Conservation (phyloP, 2,797 vertebrate species). For the Melanogrammus aeglefinus region DNA sequence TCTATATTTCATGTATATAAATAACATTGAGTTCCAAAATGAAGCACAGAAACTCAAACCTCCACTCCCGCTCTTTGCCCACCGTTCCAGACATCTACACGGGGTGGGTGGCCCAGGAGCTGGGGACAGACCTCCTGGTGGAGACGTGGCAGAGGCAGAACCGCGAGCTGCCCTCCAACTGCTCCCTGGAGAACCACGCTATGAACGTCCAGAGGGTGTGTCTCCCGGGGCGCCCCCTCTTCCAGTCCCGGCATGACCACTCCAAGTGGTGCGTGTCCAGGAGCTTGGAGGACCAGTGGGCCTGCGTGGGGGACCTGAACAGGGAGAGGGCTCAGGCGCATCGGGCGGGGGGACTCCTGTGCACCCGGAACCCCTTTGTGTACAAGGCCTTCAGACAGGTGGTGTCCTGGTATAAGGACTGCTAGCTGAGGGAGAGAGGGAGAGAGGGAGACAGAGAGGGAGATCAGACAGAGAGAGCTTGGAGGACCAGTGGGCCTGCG, state of each 20-base stretch:
- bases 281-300: constrained; percentile 68
- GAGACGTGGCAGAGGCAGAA: constrained; percentile 82
- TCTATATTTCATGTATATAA: no score
- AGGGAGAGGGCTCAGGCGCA: constrained; percentile 75
- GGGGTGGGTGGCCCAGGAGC: constrained; percentile 85
- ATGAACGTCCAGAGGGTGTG: constrained; percentile 80
- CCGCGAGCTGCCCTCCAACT: constrained; percentile 82
- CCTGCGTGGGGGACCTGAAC: constrained; percentile 90
- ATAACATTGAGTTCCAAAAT: no score
- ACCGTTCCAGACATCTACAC: constrained; percentile 82
- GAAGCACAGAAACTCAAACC: neutral
- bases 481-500: constrained; percentile 78
- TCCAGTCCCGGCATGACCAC: constrained; percentile 81
- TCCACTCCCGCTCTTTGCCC: neutral
- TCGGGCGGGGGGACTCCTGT: constrained; percentile 85
- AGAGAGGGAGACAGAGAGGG: neutral
- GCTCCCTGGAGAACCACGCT: constrained; percentile 81
- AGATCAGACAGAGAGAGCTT: no score
- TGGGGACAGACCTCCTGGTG: constrained; percentile 80
- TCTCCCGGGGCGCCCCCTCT: constrained; percentile 60
- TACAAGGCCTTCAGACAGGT: constrained; percentile 79
- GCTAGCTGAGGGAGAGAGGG: constrained; percentile 44
- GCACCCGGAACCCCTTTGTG: constrained; percentile 77
- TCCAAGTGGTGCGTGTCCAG: constrained; percentile 90
- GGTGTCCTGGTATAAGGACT: constrained; percentile 73